These are phyloP conservation scores for Pseudolaguvia tuberculata DNA, from an alignment of 2,113 vertebrate species.

Conservation along the genomic window DNA sequence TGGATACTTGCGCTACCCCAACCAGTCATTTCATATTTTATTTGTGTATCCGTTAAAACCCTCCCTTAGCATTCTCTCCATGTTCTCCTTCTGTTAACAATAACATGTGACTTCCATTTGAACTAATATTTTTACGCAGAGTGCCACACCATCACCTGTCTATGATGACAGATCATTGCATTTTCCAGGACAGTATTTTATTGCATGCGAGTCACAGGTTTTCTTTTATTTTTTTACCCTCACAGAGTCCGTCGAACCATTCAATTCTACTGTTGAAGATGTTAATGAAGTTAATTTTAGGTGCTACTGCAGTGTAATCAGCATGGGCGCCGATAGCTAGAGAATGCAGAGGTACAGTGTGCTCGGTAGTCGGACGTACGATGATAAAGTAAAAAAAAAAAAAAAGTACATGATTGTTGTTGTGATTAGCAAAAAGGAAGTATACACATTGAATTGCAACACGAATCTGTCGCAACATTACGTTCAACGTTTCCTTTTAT, in stretches of 20 bases:
- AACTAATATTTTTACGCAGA: not conserved
- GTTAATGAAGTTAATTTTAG: constrained; percentile 40
- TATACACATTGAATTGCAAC: constrained; percentile 12
- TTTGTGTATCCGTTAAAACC: not conserved
- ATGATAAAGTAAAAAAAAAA: no score
- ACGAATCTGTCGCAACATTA: constrained; percentile 17
- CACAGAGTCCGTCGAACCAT: constrained; percentile 24
- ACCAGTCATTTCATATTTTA: constrained; percentile 9
- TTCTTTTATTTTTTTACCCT: not conserved
- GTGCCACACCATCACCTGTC: not conserved
- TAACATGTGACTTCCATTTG: constrained; percentile 19
- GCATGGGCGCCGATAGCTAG: not conserved
- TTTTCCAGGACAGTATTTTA: constrained; percentile 28
- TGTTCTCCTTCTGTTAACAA: not conserved
- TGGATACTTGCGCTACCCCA: constrained; percentile 30
- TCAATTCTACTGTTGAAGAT: constrained; percentile 22
- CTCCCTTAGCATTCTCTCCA: not conserved
- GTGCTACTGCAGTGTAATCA: constrained; percentile 35
- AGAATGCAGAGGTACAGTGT: not conserved
- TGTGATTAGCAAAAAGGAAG: constrained; percentile 40
- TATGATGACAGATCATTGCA: not conserved
- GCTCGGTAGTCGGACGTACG: not conserved
- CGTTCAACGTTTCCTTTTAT: constrained; percentile 23
- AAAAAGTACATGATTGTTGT: constrained; percentile 1
- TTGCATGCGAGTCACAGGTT: constrained; percentile 1